These are phyloP conservation scores for Athetis lepigone DNA, from an alignment of 2,888 invertebrate species.

Conservation along the genomic window DNA sequence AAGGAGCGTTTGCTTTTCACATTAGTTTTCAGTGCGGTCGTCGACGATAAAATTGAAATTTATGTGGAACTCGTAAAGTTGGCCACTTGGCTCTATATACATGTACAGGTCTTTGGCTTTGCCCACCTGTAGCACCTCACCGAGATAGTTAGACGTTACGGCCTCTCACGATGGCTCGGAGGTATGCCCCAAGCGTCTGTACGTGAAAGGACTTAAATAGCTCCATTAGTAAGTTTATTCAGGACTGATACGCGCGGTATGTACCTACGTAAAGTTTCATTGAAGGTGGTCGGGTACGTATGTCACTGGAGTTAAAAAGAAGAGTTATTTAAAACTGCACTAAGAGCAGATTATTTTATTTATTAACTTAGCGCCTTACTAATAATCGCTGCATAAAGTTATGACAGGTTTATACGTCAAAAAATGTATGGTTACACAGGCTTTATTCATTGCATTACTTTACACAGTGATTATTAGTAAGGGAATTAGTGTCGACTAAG, in stretches of 20 bases:
- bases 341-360: slow-evolving; percentile 2
- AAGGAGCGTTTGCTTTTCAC: slow-evolving; percentile 56
- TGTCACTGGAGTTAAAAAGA: slow-evolving; percentile 17
- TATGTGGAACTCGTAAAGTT: slow-evolving; percentile 73
- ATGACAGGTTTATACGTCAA: too few species aligned
- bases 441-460: too few species aligned
- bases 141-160: slow-evolving; percentile 63
- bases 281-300: slow-evolving; percentile 13
- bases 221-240: slow-evolving; percentile 72
- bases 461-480: too few species aligned
- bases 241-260: slow-evolving; percentile 64
- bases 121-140: slow-evolving; percentile 75
- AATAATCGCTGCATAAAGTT: too few species aligned
- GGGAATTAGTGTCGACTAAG: too few species aligned
- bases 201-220: slow-evolving; percentile 73
- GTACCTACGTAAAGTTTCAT: slow-evolving; percentile 30
- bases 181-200: slow-evolving; percentile 66
- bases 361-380: too few species aligned
- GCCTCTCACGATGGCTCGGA: slow-evolving; percentile 60
- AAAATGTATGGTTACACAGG: too few species aligned
- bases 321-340: slow-evolving; percentile 20
- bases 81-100: slow-evolving; percentile 60
- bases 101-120: slow-evolving; percentile 54
- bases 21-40: slow-evolving; percentile 63
- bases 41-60: slow-evolving; percentile 72